Base-by-base conservation (phyloP, 2,113 vertebrate genomes). In the Syngnathus floridae region DNA sequence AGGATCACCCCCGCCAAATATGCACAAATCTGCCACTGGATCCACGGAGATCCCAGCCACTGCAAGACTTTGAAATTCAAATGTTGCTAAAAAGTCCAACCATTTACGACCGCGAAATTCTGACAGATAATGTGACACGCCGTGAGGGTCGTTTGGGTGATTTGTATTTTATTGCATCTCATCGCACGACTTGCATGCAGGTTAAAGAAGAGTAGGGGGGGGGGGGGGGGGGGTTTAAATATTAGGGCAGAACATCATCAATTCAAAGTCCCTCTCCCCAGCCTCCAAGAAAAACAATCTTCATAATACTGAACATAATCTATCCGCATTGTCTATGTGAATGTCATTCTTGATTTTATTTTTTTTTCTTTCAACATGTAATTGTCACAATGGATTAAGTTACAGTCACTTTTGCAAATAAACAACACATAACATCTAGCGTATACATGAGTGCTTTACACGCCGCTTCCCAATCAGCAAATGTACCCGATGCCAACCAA, bases 1-100 rank as follows among this genome's bases (percentile, higher is more conserved):
- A 92, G 95, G 89, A 95, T 98, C 72, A 97, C 95, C 0, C 93
- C 96, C 0, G 77, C 90, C 13, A 98, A 98, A 81, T 97, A 93
- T 0, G 94, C 94, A 14, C 95, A 98, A 84, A 95, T 98, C 69
- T 98, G 96, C 82, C 92, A 93, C 88, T 98, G 95, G 96, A 90
- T 98, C 64, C 92, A 92, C 1, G 92, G 93, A 13, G 88, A 94
- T 14, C 86, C 88, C 3, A 84, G 79, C 37, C 82, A 71, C 43
- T 98, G 95, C 56, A 70, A 83, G 4, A 85, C 83, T 2, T 87
- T 97, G 82, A 93, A 65, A 31, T 31, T 31, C 26, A 3, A 31
- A 31, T 3, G 26, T 31, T 31, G 26, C 26, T 31, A 31, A 31
- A 31, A 31, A 31, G 26, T 31, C 26, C 26, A 31, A 31, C 26